Conservation (phyloP, 1,140 invertebrate genomes). For the Cyclargus thomasi region DNA sequence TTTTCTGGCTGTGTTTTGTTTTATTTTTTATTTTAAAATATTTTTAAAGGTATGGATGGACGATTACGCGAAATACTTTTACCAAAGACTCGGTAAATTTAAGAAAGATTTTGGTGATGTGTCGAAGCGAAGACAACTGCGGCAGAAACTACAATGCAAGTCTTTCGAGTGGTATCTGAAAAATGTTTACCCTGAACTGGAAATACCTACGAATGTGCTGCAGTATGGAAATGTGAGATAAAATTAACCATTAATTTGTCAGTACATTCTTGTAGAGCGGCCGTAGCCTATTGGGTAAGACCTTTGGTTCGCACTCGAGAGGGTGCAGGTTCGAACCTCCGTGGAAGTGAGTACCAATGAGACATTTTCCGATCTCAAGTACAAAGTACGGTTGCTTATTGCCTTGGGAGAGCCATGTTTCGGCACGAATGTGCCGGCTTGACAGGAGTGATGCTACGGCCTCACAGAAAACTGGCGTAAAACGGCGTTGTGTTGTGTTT, state of each 20-base stretch:
- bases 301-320: too few relatives aligned
- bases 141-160: conserved; percentile 90
- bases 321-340: too few relatives aligned
- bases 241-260: conserved; percentile 15
- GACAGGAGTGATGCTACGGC: too few relatives aligned
- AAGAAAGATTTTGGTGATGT: conserved; percentile 92
- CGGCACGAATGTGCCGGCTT: too few relatives aligned
- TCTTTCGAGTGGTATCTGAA: conserved; percentile 98
- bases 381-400: too few relatives aligned
- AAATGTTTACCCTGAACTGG: conserved; percentile 97
- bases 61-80: conserved; percentile 98
- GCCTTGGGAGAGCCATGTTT: too few relatives aligned
- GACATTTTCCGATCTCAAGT: too few relatives aligned
- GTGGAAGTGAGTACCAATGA: too few relatives aligned
- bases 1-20: too few relatives aligned
- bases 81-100: conserved; percentile 96
- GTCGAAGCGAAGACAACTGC: conserved; percentile 82
- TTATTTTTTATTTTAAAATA: neutral
- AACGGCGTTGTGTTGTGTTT: too few relatives aligned
- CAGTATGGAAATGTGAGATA: conserved; percentile 93
- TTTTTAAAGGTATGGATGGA: conserved; percentile 91
- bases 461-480: too few relatives aligned
- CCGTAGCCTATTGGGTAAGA: too few relatives aligned
- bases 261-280: neutral
- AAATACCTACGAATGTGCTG: conserved; percentile 95